Percentiles rank a stretch among this genome's conserved stretches.
phyloP scores from a whole-genome alignment of 37 sponge, comb jelly and placozoan species.

The Corticium candelabrum region DNA sequence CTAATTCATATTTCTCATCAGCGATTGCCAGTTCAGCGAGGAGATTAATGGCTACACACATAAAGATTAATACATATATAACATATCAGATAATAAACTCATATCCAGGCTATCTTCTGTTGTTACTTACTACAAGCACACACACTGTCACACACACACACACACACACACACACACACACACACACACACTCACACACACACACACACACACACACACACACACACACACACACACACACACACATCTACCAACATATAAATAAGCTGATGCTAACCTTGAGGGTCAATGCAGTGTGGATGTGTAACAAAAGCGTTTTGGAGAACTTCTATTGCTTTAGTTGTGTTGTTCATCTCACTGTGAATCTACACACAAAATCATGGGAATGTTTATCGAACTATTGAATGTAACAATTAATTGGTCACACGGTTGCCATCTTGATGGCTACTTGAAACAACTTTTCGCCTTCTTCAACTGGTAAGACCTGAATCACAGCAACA shows the following conservation, averaged over 20 bases:
- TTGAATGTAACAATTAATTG: no score
- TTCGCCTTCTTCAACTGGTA: background rate
- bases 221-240: no score
- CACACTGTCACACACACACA: no score
- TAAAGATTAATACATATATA: no score
- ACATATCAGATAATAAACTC: no score
- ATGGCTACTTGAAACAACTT: background rate
- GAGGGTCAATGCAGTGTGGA: conserved; percentile 26
- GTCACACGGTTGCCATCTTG: background rate
- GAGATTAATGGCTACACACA: conserved; percentile 42
- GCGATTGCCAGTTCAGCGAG: conserved; percentile 62
- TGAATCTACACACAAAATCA: conserved; percentile 34
- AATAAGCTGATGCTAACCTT: no score
- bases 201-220: no score
- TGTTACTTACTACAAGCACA: no score
- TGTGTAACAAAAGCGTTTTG: conserved; percentile 12
- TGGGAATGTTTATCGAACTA: no score
- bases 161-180: no score
- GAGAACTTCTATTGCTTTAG: conserved; percentile 36
- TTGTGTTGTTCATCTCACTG: conserved; percentile 23
- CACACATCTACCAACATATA: conserved; percentile 8
- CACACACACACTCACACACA: no score
- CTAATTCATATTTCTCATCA: conserved; percentile 29
- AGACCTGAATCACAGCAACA: background rate
- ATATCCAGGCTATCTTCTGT: no score